phyloP scores from a whole-genome alignment of 2,888 invertebrate species.

The Homarus gammarus region DNA sequence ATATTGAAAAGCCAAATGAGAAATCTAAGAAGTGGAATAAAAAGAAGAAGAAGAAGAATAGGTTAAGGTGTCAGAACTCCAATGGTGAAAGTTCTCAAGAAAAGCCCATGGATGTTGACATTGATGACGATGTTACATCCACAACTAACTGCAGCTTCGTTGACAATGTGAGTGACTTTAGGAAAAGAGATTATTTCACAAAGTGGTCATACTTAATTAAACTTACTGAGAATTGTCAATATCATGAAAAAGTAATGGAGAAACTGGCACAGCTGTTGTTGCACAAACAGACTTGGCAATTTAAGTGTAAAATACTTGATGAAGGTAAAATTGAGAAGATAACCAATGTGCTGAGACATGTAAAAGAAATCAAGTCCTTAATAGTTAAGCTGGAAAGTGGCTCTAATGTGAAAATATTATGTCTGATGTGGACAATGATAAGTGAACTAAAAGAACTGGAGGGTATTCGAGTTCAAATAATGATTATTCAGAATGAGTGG shows the following conservation, averaged over 20 bases:
- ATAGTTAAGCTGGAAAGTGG: constrained; percentile 41
- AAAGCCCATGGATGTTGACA: background rate
- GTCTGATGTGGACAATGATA: constrained; percentile 26
- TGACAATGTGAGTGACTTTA: background rate
- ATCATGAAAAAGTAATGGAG: constrained; percentile 11
- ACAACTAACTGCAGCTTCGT: background rate
- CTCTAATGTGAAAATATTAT: background rate
- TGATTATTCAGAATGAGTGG: constrained; percentile 13
- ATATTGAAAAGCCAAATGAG: background rate
- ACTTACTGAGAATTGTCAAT: constrained; percentile 35
- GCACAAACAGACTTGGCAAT: constrained; percentile 26
- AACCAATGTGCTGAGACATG: background rate
- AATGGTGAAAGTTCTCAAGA: too few relatives aligned
- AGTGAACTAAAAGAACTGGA: background rate
- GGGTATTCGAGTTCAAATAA: constrained; percentile 7
- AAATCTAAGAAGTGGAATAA: background rate
- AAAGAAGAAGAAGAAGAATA: background rate
- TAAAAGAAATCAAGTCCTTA: background rate
- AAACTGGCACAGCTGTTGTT: constrained; percentile 24
- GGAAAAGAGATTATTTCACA: constrained; percentile 10
- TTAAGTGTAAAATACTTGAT: constrained; percentile 44
- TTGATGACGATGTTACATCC: background rate
- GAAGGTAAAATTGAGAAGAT: constrained; percentile 24
- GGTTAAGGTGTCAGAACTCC: background rate
- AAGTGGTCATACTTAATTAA: constrained; percentile 40